Conservation (phyloP, 2,888 invertebrate species). For the Hypercompe scribonia region DNA sequence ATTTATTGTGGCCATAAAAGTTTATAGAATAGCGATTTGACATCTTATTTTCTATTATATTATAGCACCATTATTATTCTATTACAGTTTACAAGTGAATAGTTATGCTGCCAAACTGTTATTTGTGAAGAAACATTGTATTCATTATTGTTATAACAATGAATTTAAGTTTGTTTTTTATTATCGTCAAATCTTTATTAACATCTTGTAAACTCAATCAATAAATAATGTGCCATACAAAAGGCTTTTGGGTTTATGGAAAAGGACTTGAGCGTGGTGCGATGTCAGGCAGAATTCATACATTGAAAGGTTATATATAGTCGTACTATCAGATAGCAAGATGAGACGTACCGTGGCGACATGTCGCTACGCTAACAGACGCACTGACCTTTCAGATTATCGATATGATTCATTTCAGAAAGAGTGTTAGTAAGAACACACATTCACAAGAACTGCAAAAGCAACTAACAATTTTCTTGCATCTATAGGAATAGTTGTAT, state of each 20-base stretch:
- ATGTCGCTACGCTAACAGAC: too few species aligned
- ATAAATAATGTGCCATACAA: background rate
- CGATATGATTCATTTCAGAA: background rate
- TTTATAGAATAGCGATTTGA: slow-evolving; percentile 39
- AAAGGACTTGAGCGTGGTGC: background rate
- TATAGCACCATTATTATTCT: too few species aligned
- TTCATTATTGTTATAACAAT: background rate
- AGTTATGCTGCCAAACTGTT: background rate
- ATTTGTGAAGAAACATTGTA: background rate
- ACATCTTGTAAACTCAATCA: background rate
- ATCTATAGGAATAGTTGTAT: background rate
- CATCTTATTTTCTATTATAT: background rate
- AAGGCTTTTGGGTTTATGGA: background rate
- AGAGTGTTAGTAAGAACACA: background rate
- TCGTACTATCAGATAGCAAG: too few species aligned
- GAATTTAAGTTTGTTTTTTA: background rate
- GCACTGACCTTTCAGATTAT: too few species aligned
- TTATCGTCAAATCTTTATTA: too few species aligned
- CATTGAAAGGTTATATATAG: background rate
- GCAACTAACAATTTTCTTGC: background rate
- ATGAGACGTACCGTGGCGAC: too few species aligned
- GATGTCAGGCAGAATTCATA: background rate
- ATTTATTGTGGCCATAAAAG: slow-evolving; percentile 39
- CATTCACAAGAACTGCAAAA: too few species aligned
- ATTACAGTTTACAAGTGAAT: too few species aligned